Conservation (phyloP, 2,113 vertebrate genomes). For the Setophaga coronata region DNA sequence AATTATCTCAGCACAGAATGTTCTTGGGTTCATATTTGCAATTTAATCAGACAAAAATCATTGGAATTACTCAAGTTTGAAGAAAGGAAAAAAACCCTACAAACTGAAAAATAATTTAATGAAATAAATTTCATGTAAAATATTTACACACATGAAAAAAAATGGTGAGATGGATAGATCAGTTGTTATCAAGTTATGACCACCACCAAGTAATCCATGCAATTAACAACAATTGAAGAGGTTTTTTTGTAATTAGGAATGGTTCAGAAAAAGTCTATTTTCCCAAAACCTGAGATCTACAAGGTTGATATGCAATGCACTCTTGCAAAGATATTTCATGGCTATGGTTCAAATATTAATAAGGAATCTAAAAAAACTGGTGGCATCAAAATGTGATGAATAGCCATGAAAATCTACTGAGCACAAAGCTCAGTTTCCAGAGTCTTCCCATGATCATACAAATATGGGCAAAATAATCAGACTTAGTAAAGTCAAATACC, state of each 20-base stretch:
- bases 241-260: background rate
- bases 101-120: background rate
- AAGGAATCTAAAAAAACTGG: background rate
- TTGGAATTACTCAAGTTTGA: background rate
- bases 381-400: background rate
- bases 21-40: background rate
- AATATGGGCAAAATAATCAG: background rate
- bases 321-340: background rate
- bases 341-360: background rate
- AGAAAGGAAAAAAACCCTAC: background rate
- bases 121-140: background rate
- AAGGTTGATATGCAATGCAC: background rate
- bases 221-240: background rate
- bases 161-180: background rate
- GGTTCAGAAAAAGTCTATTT: background rate
- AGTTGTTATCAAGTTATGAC: background rate
- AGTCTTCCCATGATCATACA: background rate
- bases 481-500: background rate
- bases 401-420: background rate
- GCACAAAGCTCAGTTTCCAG: background rate
- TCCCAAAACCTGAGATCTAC: background rate
- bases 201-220: background rate
- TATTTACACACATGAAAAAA: background rate
- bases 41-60: background rate
- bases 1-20: background rate